Evolutionary conservation across 2,113 vertebrate species (phyloP).

Genomic region (Prinia subflava): DNA sequence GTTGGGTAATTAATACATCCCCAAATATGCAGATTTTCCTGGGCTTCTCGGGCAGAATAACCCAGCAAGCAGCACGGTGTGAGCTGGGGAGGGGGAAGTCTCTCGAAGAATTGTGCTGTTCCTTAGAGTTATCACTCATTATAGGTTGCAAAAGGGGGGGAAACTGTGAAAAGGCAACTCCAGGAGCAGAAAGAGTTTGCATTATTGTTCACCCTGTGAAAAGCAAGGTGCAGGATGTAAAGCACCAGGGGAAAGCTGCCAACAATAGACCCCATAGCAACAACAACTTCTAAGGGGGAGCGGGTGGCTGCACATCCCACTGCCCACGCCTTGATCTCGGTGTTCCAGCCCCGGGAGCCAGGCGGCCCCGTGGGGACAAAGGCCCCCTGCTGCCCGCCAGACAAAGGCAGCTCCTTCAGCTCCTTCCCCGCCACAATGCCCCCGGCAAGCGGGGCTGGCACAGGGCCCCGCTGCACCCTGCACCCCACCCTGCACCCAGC

Average conservation of each 20-base stretch:
- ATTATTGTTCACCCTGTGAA: conserved; percentile 52
- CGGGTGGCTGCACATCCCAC: conserved; percentile 22
- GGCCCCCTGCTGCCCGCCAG: neutral
- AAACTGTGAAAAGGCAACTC: conserved; percentile 20
- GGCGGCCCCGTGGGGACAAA: conserved; percentile 33
- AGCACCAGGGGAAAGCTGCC: conserved; percentile 7
- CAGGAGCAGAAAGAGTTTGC: conserved; percentile 40
- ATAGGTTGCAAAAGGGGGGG: neutral
- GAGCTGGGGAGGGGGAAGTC: neutral
- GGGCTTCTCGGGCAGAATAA: neutral
- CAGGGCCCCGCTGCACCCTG: neutral
- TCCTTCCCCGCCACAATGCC: neutral
- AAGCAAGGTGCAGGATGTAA: conserved; percentile 57
- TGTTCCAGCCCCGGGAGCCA: neutral
- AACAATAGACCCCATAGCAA: conserved; percentile 66
- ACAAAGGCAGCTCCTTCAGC: conserved; percentile 51
- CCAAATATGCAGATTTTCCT: neutral
- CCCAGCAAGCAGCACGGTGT: fast-evolving
- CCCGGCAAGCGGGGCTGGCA: neutral
- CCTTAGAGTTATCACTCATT: neutral
- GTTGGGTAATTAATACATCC: neutral
- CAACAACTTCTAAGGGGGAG: conserved; percentile 65
- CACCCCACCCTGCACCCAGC: neutral
- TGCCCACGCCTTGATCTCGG: conserved; percentile 40
- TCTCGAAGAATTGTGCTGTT: neutral